Base-by-base conservation (phyloP, 1,140 invertebrate species). In the Oreohelix idahoensis region DNA sequence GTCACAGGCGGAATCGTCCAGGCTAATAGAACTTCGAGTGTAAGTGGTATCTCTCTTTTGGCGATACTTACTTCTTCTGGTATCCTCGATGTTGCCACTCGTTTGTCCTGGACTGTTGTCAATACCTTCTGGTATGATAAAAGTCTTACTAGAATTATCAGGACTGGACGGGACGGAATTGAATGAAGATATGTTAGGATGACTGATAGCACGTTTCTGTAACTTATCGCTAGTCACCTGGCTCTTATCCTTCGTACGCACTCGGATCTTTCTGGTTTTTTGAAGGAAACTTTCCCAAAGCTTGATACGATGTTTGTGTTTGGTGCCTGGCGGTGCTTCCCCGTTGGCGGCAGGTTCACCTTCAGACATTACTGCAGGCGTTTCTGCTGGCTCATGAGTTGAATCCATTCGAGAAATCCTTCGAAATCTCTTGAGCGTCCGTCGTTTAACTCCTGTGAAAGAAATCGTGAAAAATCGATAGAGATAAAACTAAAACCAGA, bases 231-330 rank as follows among this genome's bases (percentile, higher is more conserved):
- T n/a, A 36, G 29, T 4, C 13, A 0, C n/a, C 49, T 8, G 42
- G 26, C n/a, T 49, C 15, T 71, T 71, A 17, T 81, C 69, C 26
- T 71, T 71, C 32, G 36, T 49, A 20, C 79, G 63, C 1, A 81
- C 69, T 32, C 79, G 66, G n/a, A 81, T 81, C 29, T 71, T 39
- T 45, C 51, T 70, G 1, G 79, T 81, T 51, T 81, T 81, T n/a
- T 51, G 36, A 36, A 81, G 79, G 32, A 81, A 81, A 58, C 79
- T 81, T 13, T 81, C 66, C 79, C 79, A 81, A 0, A 81, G 29
- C 35, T 71, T 70, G 0, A 45, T 32, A 11, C 79, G 42, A 20
- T 81, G 79, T 71, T 81, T 81, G 38, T 26, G 45, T 49, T 81
- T 70, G 0, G n/a, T 45, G 8, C 53, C 26, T 15, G 79, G 77